Evolutionary conservation across 2,888 invertebrate species (phyloP).

Genomic region (Diploptera punctata): DNA sequence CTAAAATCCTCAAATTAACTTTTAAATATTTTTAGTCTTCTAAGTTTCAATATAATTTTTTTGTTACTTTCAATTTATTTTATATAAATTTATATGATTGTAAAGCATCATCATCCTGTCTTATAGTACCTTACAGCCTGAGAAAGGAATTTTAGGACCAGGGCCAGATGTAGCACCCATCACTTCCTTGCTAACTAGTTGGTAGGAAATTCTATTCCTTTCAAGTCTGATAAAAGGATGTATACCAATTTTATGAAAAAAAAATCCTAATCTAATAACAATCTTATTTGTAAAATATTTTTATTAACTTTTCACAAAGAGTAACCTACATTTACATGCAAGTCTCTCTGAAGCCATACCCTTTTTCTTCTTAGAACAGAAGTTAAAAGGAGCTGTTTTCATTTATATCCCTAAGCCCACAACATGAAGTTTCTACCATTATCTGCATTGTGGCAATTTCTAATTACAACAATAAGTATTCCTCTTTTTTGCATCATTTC

Average conservation of each 20-base stretch:
- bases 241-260: too few relatives aligned
- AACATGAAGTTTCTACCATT: not conserved
- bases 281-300: slow-evolving; percentile 27
- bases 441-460: not conserved
- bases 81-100: too few relatives aligned
- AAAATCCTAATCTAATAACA: slow-evolving; percentile 16
- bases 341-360: not conserved
- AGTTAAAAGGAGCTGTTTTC: not conserved
- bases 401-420: not conserved
- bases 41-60: too few relatives aligned
- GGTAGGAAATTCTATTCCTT: not conserved
- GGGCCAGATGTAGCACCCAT: not conserved
- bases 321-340: slow-evolving; percentile 32
- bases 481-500: too few relatives aligned
- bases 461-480: slow-evolving; percentile 9
- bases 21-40: too few relatives aligned
- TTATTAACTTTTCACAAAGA: slow-evolving; percentile 35
- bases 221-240: not conserved
- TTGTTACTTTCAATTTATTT: too few relatives aligned
- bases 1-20: too few relatives aligned
- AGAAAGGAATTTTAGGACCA: too few relatives aligned
- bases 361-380: slow-evolving; percentile 29
- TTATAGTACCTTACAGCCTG: too few relatives aligned
- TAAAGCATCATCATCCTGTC: too few relatives aligned
- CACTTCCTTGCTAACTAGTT: not conserved